Evolutionary conservation across 2,888 invertebrate species (phyloP).

Genomic region (Elegia similella): DNA sequence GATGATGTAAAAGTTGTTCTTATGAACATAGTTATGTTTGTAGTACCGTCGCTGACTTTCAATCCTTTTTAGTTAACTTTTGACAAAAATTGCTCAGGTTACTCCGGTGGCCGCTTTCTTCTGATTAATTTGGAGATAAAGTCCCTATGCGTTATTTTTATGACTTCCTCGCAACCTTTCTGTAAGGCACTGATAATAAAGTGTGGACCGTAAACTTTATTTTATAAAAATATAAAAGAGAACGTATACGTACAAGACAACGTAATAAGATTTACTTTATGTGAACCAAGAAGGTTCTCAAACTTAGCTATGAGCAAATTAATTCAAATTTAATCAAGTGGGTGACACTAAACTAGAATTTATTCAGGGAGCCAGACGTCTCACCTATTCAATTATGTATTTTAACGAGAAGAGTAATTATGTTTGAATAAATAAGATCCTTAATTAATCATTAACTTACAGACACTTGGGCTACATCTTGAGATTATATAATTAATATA

Average conservation of each 20-base stretch:
- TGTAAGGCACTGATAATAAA: not conserved
- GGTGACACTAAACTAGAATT: not conserved
- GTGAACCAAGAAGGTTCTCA: too few relatives aligned
- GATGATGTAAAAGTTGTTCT: too few relatives aligned
- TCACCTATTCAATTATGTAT: not conserved
- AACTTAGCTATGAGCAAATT: not conserved
- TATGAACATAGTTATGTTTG: too few relatives aligned
- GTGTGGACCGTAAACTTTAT: not conserved
- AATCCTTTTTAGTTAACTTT: too few relatives aligned
- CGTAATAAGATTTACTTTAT: too few relatives aligned
- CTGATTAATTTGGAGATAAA: conserved; percentile 1
- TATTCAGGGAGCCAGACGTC: not conserved
- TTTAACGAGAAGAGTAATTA: not conserved
- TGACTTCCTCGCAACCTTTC: not conserved
- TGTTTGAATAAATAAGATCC: not conserved
- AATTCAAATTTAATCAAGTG: not conserved
- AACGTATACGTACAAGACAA: too few relatives aligned
- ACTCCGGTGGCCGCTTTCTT: not conserved
- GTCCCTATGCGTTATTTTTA: conserved; percentile 14
- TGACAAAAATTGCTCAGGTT: too few relatives aligned
- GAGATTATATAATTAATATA: not conserved
- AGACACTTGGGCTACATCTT: not conserved
- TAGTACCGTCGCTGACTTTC: too few relatives aligned
- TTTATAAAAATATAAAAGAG: too few relatives aligned
- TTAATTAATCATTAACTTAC: not conserved